phyloP scores from a whole-genome alignment of 2,888 invertebrate species.

The Meloe dianella region DNA sequence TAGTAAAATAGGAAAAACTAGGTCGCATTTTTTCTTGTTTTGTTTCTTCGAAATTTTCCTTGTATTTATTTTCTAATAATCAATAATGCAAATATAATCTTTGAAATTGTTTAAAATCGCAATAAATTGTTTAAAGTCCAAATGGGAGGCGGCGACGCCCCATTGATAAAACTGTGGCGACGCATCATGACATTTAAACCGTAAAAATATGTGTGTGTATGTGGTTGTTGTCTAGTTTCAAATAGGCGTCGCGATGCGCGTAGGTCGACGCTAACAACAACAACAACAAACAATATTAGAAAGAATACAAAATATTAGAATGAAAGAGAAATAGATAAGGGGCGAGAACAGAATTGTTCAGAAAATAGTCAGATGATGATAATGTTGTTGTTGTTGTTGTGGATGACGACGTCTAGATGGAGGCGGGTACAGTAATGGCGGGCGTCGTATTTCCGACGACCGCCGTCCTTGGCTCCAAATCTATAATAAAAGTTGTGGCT shows the following conservation, averaged over 20 bases:
- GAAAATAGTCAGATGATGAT: not conserved
- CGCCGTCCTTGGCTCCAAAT: constrained; percentile 5
- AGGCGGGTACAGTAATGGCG: not conserved
- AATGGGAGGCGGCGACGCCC: not conserved
- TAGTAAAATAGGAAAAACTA: not conserved
- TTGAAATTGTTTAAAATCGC: not conserved
- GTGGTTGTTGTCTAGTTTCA: not conserved
- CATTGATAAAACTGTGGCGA: not conserved
- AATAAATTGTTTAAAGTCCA: constrained; percentile 1
- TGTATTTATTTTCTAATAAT: not conserved
- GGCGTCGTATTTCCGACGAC: constrained; percentile 1
- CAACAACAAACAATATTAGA: not conserved
- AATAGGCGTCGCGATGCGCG: not conserved
- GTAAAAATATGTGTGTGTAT: not conserved
- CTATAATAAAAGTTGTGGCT: not conserved
- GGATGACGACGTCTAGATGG: not conserved
- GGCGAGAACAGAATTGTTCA: not conserved
- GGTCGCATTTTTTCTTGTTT: not conserved
- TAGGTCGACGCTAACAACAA: not conserved
- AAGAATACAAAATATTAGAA: not conserved
- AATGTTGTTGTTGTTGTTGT: not conserved
- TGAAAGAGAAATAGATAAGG: not conserved
- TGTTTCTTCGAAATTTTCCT: not conserved
- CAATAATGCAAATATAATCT: not conserved
- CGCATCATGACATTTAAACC: not conserved